Evolutionary conservation across 2,113 vertebrate genomes (phyloP).

Genomic region (Corvus cornix): DNA sequence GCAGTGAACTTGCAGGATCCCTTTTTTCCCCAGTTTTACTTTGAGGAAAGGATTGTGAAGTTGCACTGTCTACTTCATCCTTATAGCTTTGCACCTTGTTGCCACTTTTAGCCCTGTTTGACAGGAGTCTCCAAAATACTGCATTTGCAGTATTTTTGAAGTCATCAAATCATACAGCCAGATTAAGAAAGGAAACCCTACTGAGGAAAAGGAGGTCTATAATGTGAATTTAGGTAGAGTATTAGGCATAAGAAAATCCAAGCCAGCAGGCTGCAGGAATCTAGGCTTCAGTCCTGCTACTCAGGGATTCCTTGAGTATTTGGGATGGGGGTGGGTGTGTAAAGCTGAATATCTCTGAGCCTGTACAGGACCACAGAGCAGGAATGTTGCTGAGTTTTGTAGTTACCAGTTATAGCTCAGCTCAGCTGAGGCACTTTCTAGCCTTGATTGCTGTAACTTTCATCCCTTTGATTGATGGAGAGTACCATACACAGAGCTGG

Average conservation of each 20-base stretch:
- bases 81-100: not conserved
- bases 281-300: not conserved
- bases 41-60: not conserved
- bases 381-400: not conserved
- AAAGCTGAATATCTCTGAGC: not conserved
- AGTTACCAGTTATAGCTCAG: conserved; percentile 10
- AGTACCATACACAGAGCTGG: not conserved
- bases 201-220: not conserved
- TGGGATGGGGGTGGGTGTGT: not conserved
- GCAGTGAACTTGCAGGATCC: not conserved
- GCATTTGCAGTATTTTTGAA: not conserved
- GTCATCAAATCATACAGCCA: not conserved
- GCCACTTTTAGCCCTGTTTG: not conserved
- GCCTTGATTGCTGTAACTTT: not conserved
- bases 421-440: not conserved
- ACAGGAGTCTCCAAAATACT: not conserved
- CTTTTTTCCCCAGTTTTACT: not conserved
- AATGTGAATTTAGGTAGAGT: not conserved
- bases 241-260: not conserved
- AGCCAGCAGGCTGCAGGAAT: not conserved
- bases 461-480: not conserved
- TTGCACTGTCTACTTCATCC: not conserved
- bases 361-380: not conserved
- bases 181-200: not conserved
- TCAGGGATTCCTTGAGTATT: not conserved